Evolutionary conservation across 2,113 vertebrate genomes (phyloP), one percentile per base, ranked within the genome.

Genomic region (Pungitius pungitius): DNA sequence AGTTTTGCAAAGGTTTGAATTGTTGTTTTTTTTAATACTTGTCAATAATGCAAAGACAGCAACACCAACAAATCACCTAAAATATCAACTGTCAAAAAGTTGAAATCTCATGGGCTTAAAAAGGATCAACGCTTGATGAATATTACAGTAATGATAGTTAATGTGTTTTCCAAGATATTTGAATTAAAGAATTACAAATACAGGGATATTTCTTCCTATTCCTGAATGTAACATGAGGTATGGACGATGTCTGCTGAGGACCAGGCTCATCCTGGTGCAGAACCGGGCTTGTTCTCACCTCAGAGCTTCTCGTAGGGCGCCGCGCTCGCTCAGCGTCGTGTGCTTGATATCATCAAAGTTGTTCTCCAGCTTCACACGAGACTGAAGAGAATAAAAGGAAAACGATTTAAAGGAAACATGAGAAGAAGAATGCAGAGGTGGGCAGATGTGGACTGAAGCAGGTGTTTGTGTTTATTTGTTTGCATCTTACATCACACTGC

Each of bases 331-430:
- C 85, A 96, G 92, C 83, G 96, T 97, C 17, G 96, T 97, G 92
- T 97, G 96, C 94, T 93, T 93, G 75, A 93, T 93, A 89, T 99
- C 97, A 81, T 98, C 96, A 92, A 97, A 99, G 96, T 99, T 99
- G 94, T 98, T 97, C 91, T 98, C 95, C 55, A 96, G 93, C 89
- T 93, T 94, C 85, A 95, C 91, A 66, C 95, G 96, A 70, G 88
- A 91, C 96, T 93, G 75, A 10, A 35, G 40, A 15, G 18, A 35
- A 35, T 4, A 33, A 1, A 40, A 4, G 43, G n/a, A 8, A 30
- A 64, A 2, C 11, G 10, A 20, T 15, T 5, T 4, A 3, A 42
- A 20, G n/a, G 20, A 55, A 30, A 45, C 1, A 6, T 5, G 14
- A 2, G 7, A 42, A 13, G 24, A 35, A 3, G 5, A 49, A 43